Conservation (phyloP, 64 coral and sea anemone genomes). For the Dendronephthya gigantea region DNA sequence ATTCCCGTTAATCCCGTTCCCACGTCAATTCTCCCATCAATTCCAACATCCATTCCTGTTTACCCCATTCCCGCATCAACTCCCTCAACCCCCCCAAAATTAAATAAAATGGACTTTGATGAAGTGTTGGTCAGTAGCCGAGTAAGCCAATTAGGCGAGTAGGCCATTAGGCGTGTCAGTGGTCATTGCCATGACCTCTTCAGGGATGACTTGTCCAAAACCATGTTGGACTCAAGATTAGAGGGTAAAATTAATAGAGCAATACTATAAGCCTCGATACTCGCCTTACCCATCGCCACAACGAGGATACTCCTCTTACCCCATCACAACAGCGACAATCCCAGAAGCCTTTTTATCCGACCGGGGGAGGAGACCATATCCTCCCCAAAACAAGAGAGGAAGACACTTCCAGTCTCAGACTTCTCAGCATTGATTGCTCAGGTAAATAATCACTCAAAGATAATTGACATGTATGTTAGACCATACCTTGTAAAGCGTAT, state of each 20-base stretch:
- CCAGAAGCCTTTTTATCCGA: neutral
- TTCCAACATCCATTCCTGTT: too few relatives aligned
- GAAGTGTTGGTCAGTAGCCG: too few relatives aligned
- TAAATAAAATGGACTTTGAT: too few relatives aligned
- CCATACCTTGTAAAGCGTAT: conserved; percentile 14
- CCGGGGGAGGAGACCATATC: neutral
- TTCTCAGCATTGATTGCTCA: neutral
- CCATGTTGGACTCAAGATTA: conserved; percentile 11
- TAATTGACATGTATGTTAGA: conserved; percentile 21
- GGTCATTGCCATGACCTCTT: too few relatives aligned
- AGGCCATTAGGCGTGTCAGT: too few relatives aligned
- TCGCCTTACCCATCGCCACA: neutral
- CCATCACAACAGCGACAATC: neutral
- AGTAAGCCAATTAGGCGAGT: too few relatives aligned
- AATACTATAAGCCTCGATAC: neutral
- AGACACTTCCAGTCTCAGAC: neutral
- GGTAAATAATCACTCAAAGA: neutral
- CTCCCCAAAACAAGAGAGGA: neutral
- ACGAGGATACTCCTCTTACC: neutral
- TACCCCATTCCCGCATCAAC: too few relatives aligned
- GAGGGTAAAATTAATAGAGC: neutral
- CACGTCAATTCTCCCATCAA: too few relatives aligned
- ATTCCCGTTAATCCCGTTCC: too few relatives aligned
- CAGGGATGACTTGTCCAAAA: conserved; percentile 25
- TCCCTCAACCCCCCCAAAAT: too few relatives aligned